Conservation (phyloP, 2,797 vertebrate species). For the Crenuchus spilurus region DNA sequence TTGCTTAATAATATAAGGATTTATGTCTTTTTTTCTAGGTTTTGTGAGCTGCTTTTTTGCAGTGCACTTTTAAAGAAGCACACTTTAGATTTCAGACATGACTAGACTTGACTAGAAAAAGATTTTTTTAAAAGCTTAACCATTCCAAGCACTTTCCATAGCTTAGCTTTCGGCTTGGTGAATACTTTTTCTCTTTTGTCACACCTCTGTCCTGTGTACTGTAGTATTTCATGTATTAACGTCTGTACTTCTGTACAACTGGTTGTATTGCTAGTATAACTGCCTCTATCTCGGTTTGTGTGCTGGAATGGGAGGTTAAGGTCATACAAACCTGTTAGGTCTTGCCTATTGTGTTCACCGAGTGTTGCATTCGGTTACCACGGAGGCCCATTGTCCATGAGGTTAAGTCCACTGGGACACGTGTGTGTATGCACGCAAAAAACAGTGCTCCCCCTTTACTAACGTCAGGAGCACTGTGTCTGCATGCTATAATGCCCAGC, state of each 20-base stretch:
- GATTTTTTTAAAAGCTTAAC: no score
- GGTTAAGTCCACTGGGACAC: conserved; percentile 25
- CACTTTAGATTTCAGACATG: no score
- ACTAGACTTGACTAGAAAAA: no score
- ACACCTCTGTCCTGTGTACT: background rate
- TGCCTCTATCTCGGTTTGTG: conserved; percentile 1
- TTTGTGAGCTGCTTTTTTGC: no score
- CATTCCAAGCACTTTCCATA: background rate
- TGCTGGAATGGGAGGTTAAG: conserved; percentile 33
- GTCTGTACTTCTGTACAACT: background rate
- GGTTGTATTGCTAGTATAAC: background rate
- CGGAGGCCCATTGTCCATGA: conserved; percentile 48
- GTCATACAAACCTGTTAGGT: conserved; percentile 47
- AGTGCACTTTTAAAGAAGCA: no score
- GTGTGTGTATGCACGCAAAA: background rate
- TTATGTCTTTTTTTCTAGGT: no score
- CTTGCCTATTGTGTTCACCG: conserved; percentile 48
- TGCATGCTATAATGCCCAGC: background rate
- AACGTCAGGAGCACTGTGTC: background rate
- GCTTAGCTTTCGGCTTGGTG: background rate
- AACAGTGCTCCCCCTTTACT: conserved; percentile 30
- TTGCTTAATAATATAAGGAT: no score
- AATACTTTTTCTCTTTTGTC: background rate
- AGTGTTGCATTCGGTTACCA: conserved; percentile 41
- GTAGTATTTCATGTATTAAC: background rate